A percentile compares a stretch with the other conserved stretches of the same genome.
These are phyloP conservation scores for Microchrysa polita DNA, from an alignment of 2,888 invertebrate genomes.

Conservation along the genomic window DNA sequence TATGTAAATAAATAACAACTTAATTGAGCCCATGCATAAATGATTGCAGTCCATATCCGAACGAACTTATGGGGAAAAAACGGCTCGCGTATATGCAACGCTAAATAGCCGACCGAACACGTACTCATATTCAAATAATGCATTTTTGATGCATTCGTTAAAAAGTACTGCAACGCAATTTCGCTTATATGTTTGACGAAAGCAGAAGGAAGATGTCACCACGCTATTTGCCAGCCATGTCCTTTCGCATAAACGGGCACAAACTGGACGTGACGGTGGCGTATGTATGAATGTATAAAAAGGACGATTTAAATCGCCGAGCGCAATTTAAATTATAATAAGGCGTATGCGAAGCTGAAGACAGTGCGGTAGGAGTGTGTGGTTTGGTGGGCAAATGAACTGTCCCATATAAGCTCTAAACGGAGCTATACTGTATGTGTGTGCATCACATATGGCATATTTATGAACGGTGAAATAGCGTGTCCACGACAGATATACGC, in stretches of 20 bases:
- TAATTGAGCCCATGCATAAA: conserved; percentile 48
- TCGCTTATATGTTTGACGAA: conserved; percentile 42
- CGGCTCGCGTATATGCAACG: background rate
- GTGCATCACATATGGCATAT: background rate
- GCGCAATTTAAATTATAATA: conserved; percentile 43
- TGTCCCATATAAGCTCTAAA: too few relatives aligned
- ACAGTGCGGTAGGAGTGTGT: too few relatives aligned
- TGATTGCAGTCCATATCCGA: conserved; percentile 44
- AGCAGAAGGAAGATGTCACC: background rate
- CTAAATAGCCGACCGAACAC: too few relatives aligned
- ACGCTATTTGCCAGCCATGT: conserved; percentile 29
- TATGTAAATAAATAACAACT: conserved; percentile 36
- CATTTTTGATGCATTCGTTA: conserved; percentile 20
- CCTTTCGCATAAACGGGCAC: conserved; percentile 13
- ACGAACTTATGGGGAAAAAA: background rate
- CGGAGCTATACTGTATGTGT: too few relatives aligned
- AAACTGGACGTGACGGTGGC: conserved; percentile 6
- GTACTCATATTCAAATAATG: conserved; percentile 7
- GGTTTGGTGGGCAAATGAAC: background rate
- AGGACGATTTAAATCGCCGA: conserved; percentile 33
- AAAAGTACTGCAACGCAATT: conserved; percentile 29
- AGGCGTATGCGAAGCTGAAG: conserved; percentile 6
- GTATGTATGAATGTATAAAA: background rate
- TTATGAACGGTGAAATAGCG: conserved; percentile 3
- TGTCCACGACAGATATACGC: background rate